Percentiles rank a stretch among this genome's conserved stretches.
Conservation (phyloP, 1,140 invertebrate genomes). For the Pomacea maculata region DNA sequence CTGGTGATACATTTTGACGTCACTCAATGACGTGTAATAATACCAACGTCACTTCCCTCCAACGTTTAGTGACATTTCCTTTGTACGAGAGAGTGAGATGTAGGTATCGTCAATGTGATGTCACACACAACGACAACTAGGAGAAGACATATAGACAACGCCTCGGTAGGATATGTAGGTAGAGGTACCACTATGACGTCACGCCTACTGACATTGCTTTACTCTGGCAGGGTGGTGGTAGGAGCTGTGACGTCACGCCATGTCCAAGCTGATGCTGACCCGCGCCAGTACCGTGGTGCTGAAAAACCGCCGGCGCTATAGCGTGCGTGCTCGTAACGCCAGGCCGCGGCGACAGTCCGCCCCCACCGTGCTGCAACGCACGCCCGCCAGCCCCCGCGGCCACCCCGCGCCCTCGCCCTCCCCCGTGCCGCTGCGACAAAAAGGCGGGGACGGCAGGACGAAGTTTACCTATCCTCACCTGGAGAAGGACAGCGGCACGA, state of each 20-base stretch:
- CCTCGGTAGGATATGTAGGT: neutral
- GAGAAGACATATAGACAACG: too few species aligned
- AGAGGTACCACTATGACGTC: neutral
- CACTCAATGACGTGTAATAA: too few species aligned
- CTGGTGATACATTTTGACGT: too few species aligned
- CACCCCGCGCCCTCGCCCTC: neutral
- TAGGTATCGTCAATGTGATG: too few species aligned
- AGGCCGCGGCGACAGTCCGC: constrained; percentile 30
- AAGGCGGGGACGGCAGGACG: neutral
- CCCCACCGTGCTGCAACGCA: constrained; percentile 27
- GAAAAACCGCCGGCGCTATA: constrained; percentile 28
- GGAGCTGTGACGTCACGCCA: constrained; percentile 4
- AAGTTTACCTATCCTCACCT: constrained; percentile 14
- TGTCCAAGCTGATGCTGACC: constrained; percentile 35
- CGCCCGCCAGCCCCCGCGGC: constrained; percentile 4
- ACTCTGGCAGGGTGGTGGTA: neutral
- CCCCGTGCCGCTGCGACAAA: neutral
- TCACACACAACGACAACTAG: too few species aligned
- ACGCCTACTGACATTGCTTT: neutral
- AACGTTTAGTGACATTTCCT: too few species aligned
- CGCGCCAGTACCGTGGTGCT: constrained; percentile 29
- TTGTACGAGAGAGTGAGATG: too few species aligned
- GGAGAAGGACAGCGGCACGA: neutral
- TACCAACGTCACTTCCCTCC: too few species aligned
- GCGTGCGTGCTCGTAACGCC: constrained; percentile 16